phyloP scores from a whole-genome alignment of 2,113 vertebrate genomes.

The Geococcyx californianus region DNA sequence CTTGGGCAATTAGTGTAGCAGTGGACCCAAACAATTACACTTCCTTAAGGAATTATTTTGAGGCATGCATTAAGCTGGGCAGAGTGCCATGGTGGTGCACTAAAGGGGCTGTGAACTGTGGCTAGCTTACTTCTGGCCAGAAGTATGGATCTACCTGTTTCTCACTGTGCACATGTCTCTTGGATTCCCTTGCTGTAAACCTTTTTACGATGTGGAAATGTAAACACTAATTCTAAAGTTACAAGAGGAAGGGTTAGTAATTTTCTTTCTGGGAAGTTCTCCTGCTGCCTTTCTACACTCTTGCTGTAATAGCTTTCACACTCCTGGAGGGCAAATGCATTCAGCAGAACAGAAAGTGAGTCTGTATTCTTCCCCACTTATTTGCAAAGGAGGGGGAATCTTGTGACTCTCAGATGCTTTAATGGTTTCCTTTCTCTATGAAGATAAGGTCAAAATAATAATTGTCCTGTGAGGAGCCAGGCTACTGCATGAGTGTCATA shows the following conservation, averaged over 20 bases:
- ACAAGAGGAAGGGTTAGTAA: background rate
- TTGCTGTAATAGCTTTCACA: background rate
- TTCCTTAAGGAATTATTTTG: background rate
- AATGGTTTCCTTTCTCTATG: background rate
- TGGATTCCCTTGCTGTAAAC: background rate
- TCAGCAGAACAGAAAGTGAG: background rate
- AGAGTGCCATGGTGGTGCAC: background rate
- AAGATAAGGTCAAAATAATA: slow-evolving; percentile 8
- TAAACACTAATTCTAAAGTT: background rate
- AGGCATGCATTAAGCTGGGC: background rate
- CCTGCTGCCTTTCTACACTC: background rate
- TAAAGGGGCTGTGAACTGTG: background rate
- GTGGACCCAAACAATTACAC: background rate
- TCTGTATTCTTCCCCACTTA: background rate
- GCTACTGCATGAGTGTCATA: background rate
- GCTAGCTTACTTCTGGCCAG: background rate
- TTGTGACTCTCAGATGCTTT: slow-evolving; percentile 11
- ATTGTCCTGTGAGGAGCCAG: background rate
- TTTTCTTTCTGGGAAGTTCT: background rate
- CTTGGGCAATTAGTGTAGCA: background rate
- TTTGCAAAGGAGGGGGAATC: background rate
- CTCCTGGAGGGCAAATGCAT: background rate
- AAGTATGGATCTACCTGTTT: background rate
- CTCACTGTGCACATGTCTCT: background rate
- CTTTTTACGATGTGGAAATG: background rate